Evolutionary conservation across 2,113 vertebrate species (phyloP).

Genomic region (Amazona vittata): DNA sequence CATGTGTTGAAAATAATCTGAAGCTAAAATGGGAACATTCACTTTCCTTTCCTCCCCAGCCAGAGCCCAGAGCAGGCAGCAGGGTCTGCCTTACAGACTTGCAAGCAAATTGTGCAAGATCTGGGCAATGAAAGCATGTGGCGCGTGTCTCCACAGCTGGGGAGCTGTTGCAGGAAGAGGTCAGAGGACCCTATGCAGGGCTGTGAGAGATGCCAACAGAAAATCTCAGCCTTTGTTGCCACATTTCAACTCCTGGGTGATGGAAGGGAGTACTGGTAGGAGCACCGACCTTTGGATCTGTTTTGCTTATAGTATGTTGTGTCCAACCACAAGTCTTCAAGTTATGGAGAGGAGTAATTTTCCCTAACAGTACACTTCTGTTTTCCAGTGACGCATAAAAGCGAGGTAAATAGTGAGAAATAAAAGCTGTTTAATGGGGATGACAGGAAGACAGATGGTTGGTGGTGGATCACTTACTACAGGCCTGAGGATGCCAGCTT

Average conservation of each 20-base stretch:
- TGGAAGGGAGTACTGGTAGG: not conserved
- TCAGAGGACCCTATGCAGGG: not conserved
- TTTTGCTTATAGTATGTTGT: not conserved
- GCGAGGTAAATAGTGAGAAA: not conserved
- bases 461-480: not conserved
- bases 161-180: not conserved
- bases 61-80: not conserved
- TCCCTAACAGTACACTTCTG: not conserved
- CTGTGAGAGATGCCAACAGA: not conserved
- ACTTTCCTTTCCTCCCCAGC: not conserved
- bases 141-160: not conserved
- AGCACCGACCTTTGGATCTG: not conserved
- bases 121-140: not conserved
- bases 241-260: not conserved
- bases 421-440: not conserved
- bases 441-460: not conserved
- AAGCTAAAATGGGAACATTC: slow-evolving; percentile 5
- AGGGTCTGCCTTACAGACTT: not conserved
- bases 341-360: not conserved
- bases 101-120: slow-evolving; percentile 6
- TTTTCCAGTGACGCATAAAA: not conserved
- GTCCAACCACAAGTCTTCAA: not conserved
- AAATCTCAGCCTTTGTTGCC: not conserved
- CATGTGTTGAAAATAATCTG: not conserved
- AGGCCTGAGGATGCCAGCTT: not conserved